These are phyloP conservation scores for Takifugu ocellatus DNA, from an alignment of 2,797 vertebrate species.

Conservation along the genomic window DNA sequence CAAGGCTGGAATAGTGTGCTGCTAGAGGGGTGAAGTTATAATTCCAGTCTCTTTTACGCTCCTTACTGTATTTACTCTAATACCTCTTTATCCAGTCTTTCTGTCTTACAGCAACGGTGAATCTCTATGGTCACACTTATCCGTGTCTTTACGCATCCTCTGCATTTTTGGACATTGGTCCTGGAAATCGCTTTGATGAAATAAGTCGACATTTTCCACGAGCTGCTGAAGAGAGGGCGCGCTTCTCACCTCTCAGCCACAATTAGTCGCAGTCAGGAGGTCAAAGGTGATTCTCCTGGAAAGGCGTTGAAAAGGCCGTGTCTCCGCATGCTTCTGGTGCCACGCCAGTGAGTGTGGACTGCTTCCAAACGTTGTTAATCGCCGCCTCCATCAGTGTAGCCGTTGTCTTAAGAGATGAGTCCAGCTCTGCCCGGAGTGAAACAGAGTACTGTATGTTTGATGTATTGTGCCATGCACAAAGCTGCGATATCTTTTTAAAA, in stretches of 20 bases:
- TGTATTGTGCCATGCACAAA: conserved; percentile 49
- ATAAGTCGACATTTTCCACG: conserved; percentile 69
- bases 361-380: conserved; percentile 33
- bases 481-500: conserved; percentile 28
- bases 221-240: conserved; percentile 55
- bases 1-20: conserved; percentile 59
- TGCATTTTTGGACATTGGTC: conserved; percentile 47
- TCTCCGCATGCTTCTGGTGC: conserved; percentile 53
- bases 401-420: conserved; percentile 61
- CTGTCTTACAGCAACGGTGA: conserved; percentile 68
- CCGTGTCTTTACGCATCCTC: conserved; percentile 36
- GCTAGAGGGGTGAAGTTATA: conserved; percentile 58
- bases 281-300: conserved; percentile 32
- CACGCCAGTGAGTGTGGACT: conserved; percentile 39
- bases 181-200: conserved; percentile 47
- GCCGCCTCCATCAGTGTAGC: conserved; percentile 42
- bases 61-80: conserved; percentile 66
- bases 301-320: conserved; percentile 49
- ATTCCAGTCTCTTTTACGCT: conserved; percentile 61
- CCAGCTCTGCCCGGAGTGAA: conserved; percentile 30
- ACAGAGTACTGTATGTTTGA: conserved; percentile 40
- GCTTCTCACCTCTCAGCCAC: conserved; percentile 36
- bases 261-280: conserved; percentile 44
- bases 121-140: conserved; percentile 58
- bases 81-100: conserved; percentile 72